These are phyloP conservation scores for Mesocricetus auratus DNA, from an alignment of 2,113 vertebrate species.

Conservation along the genomic window DNA sequence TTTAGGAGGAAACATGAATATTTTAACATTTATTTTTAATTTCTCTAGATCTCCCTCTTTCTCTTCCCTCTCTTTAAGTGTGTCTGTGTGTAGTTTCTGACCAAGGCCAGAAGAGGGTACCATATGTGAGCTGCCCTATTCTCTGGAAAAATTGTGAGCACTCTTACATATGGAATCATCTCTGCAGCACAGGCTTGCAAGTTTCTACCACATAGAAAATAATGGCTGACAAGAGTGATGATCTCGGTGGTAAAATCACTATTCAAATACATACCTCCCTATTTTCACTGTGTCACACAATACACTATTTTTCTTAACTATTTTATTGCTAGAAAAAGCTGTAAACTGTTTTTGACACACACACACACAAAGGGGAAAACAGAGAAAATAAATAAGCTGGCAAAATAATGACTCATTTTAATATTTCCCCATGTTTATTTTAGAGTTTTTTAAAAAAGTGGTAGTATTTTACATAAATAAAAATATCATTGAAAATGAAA, in stretches of 20 bases:
- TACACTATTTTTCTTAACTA: background rate
- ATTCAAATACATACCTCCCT: background rate
- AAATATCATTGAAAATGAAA: background rate
- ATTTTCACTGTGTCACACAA: background rate
- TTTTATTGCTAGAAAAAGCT: background rate
- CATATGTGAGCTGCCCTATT: background rate
- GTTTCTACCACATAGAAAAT: background rate
- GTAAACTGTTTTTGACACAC: background rate
- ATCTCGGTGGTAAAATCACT: background rate
- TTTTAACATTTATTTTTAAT: background rate
- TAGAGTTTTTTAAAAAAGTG: background rate
- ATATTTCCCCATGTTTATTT: conserved; percentile 8
- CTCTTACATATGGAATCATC: background rate
- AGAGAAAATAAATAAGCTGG: background rate
- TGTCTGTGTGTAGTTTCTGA: background rate
- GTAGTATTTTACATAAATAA: background rate
- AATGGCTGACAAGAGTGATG: background rate
- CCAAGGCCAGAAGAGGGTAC: background rate
- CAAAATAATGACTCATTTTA: background rate
- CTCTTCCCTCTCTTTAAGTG: background rate
- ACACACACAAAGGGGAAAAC: background rate
- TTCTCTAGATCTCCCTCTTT: background rate
- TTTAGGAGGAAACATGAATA: background rate
- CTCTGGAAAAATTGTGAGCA: background rate
- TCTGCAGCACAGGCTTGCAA: background rate